These are phyloP conservation scores for Alauda arvensis DNA, from an alignment of 2,797 vertebrate species.

Conservation along the genomic window DNA sequence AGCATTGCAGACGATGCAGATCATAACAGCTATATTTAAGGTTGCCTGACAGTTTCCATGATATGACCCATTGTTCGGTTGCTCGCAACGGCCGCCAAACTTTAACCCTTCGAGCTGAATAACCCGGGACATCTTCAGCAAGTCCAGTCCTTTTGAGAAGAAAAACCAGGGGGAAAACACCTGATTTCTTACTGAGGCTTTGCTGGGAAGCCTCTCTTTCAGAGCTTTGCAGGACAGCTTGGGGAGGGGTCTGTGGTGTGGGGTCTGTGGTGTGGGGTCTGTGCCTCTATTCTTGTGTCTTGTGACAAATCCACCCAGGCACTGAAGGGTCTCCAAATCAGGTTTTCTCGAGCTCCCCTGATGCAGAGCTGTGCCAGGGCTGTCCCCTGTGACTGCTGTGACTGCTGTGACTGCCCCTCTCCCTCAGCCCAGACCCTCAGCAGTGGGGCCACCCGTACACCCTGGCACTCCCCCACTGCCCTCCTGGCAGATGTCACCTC, in stretches of 20 bases:
- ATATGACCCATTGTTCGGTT: slow-evolving; percentile 47
- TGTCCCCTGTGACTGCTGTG: not conserved
- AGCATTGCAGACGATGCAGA: slow-evolving; percentile 60
- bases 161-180: not conserved
- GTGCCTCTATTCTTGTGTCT: not conserved
- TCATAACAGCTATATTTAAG: slow-evolving; percentile 64
- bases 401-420: not conserved
- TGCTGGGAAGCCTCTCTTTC: not conserved
- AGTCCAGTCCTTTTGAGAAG: not conserved
- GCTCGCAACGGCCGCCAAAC: slow-evolving; percentile 1
- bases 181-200: not conserved
- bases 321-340: not conserved
- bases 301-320: not conserved
- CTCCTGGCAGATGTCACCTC: not conserved
- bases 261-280: not conserved
- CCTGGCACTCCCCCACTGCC: not conserved
- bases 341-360: rapidly evolving
- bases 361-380: not conserved
- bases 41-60: slow-evolving; percentile 60
- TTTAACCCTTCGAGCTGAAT: slow-evolving; percentile 34
- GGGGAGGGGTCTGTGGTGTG: not conserved
- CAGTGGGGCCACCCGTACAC: rapidly evolving
- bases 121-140: not conserved
- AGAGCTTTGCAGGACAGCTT: not conserved
- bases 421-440: not conserved